Conservation (phyloP, 92 coral and sea anemone species). For the Umimayanthus chanpuru region DNA sequence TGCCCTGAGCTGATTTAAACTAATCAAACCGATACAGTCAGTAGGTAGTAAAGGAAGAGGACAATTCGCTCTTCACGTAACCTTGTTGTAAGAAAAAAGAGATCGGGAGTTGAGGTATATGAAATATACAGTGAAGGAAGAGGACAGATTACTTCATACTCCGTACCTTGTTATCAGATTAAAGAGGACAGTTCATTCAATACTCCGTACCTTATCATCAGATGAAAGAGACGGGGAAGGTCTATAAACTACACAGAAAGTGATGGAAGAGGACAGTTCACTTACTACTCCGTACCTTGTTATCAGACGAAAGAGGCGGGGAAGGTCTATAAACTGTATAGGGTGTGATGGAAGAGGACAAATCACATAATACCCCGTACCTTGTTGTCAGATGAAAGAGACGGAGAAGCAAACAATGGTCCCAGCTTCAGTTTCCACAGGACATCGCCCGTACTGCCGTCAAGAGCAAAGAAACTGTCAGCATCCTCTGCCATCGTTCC, state of each 20-base stretch:
- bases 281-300: conserved; percentile 21
- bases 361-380: background rate
- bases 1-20: no score
- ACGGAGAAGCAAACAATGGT: conserved; percentile 86
- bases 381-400: conserved; percentile 67
- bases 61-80: no score
- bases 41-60: no score
- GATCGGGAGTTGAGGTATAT: no score
- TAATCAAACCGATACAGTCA: no score
- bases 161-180: no score
- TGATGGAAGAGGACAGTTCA: background rate
- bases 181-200: no score
- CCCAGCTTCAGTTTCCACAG: conserved; percentile 76
- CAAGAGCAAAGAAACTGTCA: conserved; percentile 76
- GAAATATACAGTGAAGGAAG: no score
- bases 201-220: conserved; percentile 19
- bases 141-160: no score
- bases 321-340: background rate
- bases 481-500: conserved; percentile 82
- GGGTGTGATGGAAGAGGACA: background rate
- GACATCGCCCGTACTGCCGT: conserved; percentile 78
- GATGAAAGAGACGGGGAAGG: conserved; percentile 58
- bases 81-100: no score
- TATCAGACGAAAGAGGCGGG: background rate
- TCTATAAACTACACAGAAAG: background rate